Evolutionary conservation across 2,888 invertebrate genomes (phyloP), one percentile per base, ranked within the genome.

Genomic region (Agrotis exclamationis): DNA sequence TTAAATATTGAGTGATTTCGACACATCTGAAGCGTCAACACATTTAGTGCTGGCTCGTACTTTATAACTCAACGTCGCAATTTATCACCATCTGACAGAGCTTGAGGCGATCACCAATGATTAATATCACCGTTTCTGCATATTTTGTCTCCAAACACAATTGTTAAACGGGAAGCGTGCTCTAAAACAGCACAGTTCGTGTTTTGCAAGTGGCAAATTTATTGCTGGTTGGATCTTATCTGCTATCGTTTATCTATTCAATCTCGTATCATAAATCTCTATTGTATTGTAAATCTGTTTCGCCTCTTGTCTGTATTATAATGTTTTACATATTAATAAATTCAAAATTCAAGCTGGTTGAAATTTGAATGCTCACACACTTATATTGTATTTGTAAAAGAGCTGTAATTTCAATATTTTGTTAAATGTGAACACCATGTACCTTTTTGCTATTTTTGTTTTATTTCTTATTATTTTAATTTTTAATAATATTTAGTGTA

Each of bases 141-240:
- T 79, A 71, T 73, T 85, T 62, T 74, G 67, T 76, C 76, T 70
- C 66, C 56, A 47, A 70, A 83, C 80, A 74, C 80, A 74, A 80
- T 83, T 63, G 79, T 79, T 71, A 60, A 80, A 66, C 84, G 78
- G 86, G 78, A 84, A 84, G 74, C 82, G 69, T 81, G 74, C 66
- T 73, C 74, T 51, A 70, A 65, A 80, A 83, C 73, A 80, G 70
- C 67, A 54, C 72, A 65, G 70, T 70, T 70, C 69, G 69, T 76
- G 85, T 86, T 84, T 84, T 82, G 86, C 76, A 77, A 84, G 76
- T 76, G 79, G 76, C 58, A 60, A 75, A 82, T 84, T 86, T 86
- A 84, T 83, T 74, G 69, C 74, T 48, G 66, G 59, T 71, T 70
- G 33, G 72, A 80, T 84, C 74, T 84, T 82, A 86, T 86, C 79